Evolutionary conservation across 2,888 invertebrate species (phyloP), one percentile per base, ranked within the genome.

Genomic region (Synergus umbraculus): DNA sequence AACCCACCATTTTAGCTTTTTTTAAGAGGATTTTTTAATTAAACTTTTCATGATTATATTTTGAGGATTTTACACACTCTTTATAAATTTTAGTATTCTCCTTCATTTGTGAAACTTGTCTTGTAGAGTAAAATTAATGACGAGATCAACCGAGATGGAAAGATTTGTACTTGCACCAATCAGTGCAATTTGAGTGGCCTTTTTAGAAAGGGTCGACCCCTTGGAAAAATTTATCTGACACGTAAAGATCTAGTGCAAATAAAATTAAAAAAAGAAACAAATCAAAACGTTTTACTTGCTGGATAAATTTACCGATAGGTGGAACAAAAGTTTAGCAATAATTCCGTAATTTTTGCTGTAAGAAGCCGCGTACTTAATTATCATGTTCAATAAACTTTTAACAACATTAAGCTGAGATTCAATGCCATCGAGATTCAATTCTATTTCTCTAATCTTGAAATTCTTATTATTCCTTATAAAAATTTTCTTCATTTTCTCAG

Each of bases 141-240:
- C n/a, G n/a, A 43, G n/a, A 41, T 43, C 18, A 66, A 66, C 43
- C 43, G 66, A 66, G n/a, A 41, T 63, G 60, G 65, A 69, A 29
- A 46, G 7, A 65, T 65, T 37, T 65, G 15, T 29, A 69, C 46
- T 29, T 69, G 46, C 46, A 69, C 22, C 15, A 46, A 29, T 46
- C 13, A 69, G 69, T 69, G 46, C 69, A 69, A 69, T 69, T 69
- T 69, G 46, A 69, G 69, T 69, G 69, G 69, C 46, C 46, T 69
- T 69, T 44, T 69, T 69, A 15, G 22, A 49, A 49, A 29, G 29
- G 46, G 22, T 69, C 46, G 49, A 49, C 18, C 69, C 44, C 46
- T 69, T 69, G 46, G 9, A 29, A 46, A 29, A 29, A 18, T 29
- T 69, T 69, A 69, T 69, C 69, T 69, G 46, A 13, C 49, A 49